Conservation (phyloP, 2,113 vertebrate species). For the Australoheros scitulus region DNA sequence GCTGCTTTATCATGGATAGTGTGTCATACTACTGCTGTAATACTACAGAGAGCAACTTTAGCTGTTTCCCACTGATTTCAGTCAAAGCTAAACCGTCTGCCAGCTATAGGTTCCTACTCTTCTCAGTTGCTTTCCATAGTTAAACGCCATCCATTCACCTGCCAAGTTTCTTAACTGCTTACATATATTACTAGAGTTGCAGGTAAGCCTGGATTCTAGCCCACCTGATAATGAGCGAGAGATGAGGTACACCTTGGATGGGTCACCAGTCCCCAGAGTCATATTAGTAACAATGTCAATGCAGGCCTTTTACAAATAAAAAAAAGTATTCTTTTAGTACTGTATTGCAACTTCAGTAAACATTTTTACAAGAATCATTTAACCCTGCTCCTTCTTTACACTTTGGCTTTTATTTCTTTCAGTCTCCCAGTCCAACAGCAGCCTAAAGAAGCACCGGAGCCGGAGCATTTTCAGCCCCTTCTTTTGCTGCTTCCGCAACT, state of each 20-base stretch:
- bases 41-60: neutral
- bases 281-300: neutral
- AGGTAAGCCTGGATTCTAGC: neutral
- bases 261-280: neutral
- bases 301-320: neutral
- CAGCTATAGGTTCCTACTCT: neutral
- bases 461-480: conserved; percentile 96
- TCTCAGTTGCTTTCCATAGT: neutral
- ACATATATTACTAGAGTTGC: neutral
- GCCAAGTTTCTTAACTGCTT: neutral
- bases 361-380: neutral
- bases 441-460: conserved; percentile 93
- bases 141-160: neutral
- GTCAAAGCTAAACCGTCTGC: neutral
- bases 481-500: conserved; percentile 98
- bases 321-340: neutral
- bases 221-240: neutral
- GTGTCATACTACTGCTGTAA: neutral
- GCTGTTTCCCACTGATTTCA: neutral
- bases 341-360: no score
- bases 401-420: conserved; percentile 20
- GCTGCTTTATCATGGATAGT: neutral
- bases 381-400: neutral
- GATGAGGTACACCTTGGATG: neutral
- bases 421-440: conserved; percentile 90